These are phyloP conservation scores for Micromesistius poutassou DNA, from an alignment of 2,797 vertebrate species.

Conservation along the genomic window DNA sequence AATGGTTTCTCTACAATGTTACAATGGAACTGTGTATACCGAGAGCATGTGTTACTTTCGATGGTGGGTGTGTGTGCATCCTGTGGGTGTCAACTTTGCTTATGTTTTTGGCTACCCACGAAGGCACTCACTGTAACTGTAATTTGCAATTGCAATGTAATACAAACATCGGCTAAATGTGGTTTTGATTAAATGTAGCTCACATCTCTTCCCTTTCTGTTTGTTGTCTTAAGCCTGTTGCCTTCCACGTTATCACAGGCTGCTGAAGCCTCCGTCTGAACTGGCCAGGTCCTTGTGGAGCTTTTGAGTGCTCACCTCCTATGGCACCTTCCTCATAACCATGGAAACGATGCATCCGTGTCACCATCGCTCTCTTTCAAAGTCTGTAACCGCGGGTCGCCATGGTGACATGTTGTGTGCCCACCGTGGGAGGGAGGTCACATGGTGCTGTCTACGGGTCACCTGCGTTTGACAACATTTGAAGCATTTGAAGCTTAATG, in stretches of 20 bases:
- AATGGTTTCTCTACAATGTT: not conserved
- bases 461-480: not conserved
- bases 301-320: constrained; percentile 22
- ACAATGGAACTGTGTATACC: not conserved
- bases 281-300: constrained; percentile 27
- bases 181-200: not conserved
- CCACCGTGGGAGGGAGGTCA: not conserved
- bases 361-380: constrained; percentile 28
- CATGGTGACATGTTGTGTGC: not conserved
- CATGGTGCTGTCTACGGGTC: not conserved
- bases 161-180: not conserved
- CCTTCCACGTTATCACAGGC: not conserved
- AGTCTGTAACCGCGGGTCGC: constrained; percentile 5
- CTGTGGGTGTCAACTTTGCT: not conserved
- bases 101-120: not conserved
- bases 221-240: not conserved
- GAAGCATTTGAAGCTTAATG: not conserved
- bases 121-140: too few relatives aligned
- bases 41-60: not conserved
- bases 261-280: constrained; percentile 19
- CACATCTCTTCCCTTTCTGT: not conserved
- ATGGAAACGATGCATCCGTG: constrained; percentile 33
- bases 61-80: not conserved
- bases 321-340: not conserved
- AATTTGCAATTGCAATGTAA: not conserved